A percentile compares a stretch with the other conserved stretches of the same genome.
phyloP scores from a whole-genome alignment of 2,888 invertebrate species.

The Anagyrus pseudococci region DNA sequence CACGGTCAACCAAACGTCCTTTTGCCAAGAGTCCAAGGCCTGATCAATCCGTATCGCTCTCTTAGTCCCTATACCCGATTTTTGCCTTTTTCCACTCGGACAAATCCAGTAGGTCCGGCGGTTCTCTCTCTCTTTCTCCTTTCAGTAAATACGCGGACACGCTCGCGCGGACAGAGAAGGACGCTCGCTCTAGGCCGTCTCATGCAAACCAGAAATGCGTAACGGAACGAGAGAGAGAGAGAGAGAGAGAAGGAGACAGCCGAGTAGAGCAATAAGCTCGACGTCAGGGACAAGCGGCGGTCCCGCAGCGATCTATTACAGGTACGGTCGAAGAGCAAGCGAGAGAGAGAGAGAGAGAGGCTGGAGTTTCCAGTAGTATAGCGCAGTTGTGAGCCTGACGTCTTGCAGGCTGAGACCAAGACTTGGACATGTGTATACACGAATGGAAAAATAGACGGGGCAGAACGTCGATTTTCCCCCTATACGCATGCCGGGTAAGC shows the following conservation, averaged over 20 bases:
- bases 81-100: neutral
- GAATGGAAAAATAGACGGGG: constrained; percentile 18
- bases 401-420: constrained; percentile 25
- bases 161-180: neutral
- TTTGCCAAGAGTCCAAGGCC: too few relatives aligned
- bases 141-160: constrained; percentile 6
- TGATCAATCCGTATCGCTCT: constrained; percentile 1
- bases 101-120: neutral
- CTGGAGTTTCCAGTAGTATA: constrained; percentile 6
- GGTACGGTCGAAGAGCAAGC: constrained; percentile 6
- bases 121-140: neutral
- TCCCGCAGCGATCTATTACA: constrained; percentile 41
- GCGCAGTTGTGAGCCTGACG: constrained; percentile 31
- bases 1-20: constrained; percentile 25
- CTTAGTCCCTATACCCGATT: too few relatives aligned
- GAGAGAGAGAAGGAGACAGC: constrained; percentile 4
- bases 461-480: constrained; percentile 13
- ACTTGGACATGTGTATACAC: constrained; percentile 11
- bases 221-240: neutral
- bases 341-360: neutral
- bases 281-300: constrained; percentile 41
- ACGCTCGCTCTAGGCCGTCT: neutral
- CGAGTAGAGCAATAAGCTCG: constrained; percentile 38
- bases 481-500: neutral
- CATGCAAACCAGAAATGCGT: constrained; percentile 27